Percentiles rank a stretch among this genome's conserved stretches.
Evolutionary conservation across 1,140 invertebrate genomes (phyloP).

Genomic region (Odontomachus brunneus): DNA sequence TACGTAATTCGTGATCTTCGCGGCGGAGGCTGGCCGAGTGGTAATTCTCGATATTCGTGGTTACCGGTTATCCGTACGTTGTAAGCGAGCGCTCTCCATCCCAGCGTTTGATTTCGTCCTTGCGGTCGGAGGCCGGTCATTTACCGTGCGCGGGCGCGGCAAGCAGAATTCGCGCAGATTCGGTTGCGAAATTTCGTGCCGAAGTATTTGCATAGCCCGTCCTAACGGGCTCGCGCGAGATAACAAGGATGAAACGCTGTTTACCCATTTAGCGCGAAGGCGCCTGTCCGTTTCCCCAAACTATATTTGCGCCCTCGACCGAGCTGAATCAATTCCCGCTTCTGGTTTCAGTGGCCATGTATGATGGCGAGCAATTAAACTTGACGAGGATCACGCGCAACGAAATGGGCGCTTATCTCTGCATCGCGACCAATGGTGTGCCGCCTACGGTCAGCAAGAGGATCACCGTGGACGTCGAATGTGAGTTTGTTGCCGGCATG

Average conservation of each 20-base stretch:
- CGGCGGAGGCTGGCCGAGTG: background rate
- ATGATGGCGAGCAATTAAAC: conserved; percentile 93
- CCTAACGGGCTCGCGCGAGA: background rate
- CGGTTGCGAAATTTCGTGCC: conserved; percentile 2
- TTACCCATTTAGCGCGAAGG: conserved; percentile 60
- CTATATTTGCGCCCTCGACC: conserved; percentile 63
- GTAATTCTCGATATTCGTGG: background rate
- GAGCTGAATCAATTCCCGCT: conserved; percentile 69
- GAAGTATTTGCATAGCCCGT: conserved; percentile 28
- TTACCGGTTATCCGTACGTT: background rate
- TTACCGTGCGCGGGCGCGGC: too few relatives aligned
- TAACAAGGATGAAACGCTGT: conserved; percentile 38
- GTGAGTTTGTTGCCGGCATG: conserved; percentile 87
- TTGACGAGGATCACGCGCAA: conserved; percentile 93
- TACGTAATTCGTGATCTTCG: background rate
- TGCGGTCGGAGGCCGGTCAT: too few relatives aligned
- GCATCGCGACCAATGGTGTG: conserved; percentile 93
- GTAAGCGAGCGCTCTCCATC: background rate
- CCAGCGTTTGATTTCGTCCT: conserved; percentile 28
- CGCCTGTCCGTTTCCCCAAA: conserved; percentile 40
- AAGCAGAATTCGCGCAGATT: background rate
- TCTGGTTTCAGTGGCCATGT: conserved; percentile 88
- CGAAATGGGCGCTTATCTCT: conserved; percentile 95
- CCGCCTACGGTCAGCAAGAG: conserved; percentile 95
- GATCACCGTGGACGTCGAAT: conserved; percentile 95